phyloP scores from a whole-genome alignment of 1,140 invertebrate species.

The Microplitis mediator region DNA sequence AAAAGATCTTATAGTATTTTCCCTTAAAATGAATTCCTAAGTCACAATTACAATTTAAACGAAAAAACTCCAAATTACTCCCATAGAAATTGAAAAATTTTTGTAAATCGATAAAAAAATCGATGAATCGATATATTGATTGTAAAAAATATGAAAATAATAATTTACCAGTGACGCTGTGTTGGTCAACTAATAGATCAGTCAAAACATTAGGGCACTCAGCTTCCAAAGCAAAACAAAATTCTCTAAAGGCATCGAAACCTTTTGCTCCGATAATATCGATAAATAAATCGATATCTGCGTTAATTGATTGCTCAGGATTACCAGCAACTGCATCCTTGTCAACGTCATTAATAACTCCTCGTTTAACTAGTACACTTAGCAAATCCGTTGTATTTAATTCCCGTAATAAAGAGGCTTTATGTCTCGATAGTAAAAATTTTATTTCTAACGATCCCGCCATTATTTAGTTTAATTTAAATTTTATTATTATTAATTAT shows the following conservation, averaged over 20 bases:
- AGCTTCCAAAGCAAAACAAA: slow-evolving; percentile 64
- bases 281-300: slow-evolving; percentile 58
- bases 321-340: slow-evolving; percentile 47
- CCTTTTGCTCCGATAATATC: slow-evolving; percentile 63
- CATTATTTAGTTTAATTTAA: neutral
- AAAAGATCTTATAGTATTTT: no score
- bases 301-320: slow-evolving; percentile 40
- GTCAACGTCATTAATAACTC: slow-evolving; percentile 52
- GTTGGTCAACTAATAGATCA: slow-evolving; percentile 56
- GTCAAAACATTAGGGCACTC: slow-evolving; percentile 64
- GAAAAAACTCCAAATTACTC: no score
- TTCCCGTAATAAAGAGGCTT: slow-evolving; percentile 47
- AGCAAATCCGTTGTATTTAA: slow-evolving; percentile 51
- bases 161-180: slow-evolving; percentile 43
- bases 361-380: slow-evolving; percentile 50
- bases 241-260: slow-evolving; percentile 64
- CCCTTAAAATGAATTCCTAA: no score
- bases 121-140: neutral
- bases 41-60: no score
- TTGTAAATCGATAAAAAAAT: no score
- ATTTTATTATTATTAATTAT: no score
- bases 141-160: slow-evolving; percentile 17
- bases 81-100: no score
- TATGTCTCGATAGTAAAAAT: slow-evolving; percentile 50
- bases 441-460: slow-evolving; percentile 49